A percentile compares a stretch with the other conserved stretches of the same genome.
phyloP scores from a whole-genome alignment of 2,888 invertebrate genomes.

The Augochlorella aurata region DNA sequence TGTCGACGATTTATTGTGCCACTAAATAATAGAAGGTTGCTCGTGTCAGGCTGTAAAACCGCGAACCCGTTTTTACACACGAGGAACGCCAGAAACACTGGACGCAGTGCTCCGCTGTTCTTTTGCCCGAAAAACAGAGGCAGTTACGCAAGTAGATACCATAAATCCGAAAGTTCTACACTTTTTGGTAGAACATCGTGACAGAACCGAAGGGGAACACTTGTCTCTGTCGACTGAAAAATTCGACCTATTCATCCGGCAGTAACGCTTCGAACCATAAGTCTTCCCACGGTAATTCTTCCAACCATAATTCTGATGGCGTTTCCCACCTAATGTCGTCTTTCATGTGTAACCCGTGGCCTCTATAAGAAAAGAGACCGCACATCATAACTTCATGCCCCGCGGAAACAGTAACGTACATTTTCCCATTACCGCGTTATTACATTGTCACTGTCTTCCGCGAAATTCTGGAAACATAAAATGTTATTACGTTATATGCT shows the following conservation, averaged over 20 bases:
- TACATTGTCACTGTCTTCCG: neutral
- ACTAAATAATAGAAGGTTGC: slow-evolving; percentile 24
- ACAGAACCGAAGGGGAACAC: neutral
- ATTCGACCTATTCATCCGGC: neutral
- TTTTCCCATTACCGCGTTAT: neutral
- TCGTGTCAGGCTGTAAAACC: slow-evolving; percentile 10
- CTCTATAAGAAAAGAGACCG: neutral
- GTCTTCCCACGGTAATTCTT: too few species aligned
- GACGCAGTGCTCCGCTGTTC: neutral
- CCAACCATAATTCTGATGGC: neutral
- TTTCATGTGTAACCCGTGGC: neutral
- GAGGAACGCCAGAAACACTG: slow-evolving; percentile 13
- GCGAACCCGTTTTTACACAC: slow-evolving; percentile 5
- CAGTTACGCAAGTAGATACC: slow-evolving; percentile 15
- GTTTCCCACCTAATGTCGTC: neutral
- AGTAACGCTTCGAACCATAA: neutral
- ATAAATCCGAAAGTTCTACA: slow-evolving; percentile 25
- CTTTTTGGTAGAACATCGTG: neutral
- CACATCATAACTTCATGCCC: neutral
- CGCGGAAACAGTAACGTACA: neutral
- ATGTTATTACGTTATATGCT: too few species aligned
- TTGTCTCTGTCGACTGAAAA: slow-evolving; percentile 6
- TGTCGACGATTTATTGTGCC: slow-evolving; percentile 13
- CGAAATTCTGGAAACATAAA: too few species aligned
- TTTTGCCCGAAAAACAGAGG: neutral